Base-by-base conservation (phyloP, 2,113 vertebrate genomes). In the Notothenia rossii region DNA sequence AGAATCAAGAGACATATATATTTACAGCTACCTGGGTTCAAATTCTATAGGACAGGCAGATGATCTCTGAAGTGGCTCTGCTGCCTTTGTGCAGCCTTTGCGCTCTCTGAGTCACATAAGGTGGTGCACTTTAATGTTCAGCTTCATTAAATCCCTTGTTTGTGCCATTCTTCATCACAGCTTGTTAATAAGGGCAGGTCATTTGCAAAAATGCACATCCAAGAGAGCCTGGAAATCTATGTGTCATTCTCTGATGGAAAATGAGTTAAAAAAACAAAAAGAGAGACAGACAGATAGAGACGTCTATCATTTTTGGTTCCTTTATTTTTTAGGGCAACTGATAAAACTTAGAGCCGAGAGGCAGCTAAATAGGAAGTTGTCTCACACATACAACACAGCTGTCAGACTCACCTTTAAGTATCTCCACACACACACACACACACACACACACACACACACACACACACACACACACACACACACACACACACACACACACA, bases 81-180 rank as follows among this genome's bases (percentile, higher is more conserved):
- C 85, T 67, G 79, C 78, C 73, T 83, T 61, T 84, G 70, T 61
- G 46, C 22, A 15, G 59, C 76, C 73, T 40, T 85, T 86, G 63
- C 86, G 46, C 69, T 63, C 54, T 79, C 49, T 77, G 68, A 88
- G 65, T 87, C 89, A 88, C 82, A 75, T 20, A 46, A 85, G 64
- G 75, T 49, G 58, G 49, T 81, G 83, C 80, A 58, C 53, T 84
- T 86, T 45, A 59, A 68, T 18, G 29, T 40, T 53, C 3, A 17
- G 50, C 46, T 65, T 50, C 63, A 49, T 56, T 45, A 66, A 84
- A 72, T 20, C 22, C 48, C 12, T 50, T 33, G 69, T n/a, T 46
- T 33, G 70, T 22, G 69, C 33, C 17, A 50, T 43, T 53, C 20
- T 43, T 77, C 55, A 45, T 13, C 2, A 7, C 55, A 18, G 22